A percentile compares a stretch with the other conserved stretches of the same genome.
phyloP scores from a whole-genome alignment of 2,888 invertebrate species.

The Phania funesta region DNA sequence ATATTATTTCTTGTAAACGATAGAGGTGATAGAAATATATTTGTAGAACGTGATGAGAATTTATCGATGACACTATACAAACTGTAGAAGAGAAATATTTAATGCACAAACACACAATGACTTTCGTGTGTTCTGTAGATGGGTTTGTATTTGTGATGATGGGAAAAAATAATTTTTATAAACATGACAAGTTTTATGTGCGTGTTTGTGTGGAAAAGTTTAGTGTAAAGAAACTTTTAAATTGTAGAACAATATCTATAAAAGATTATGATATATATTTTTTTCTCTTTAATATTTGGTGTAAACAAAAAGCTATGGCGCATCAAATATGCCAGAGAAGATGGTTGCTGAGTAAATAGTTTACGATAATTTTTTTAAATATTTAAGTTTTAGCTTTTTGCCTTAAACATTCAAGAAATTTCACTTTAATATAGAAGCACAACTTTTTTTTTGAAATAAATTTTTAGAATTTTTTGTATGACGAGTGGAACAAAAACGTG shows the following conservation, averaged over 20 bases:
- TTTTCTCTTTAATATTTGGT: slow-evolving; percentile 8
- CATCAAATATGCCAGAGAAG: not conserved
- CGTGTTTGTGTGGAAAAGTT: not conserved
- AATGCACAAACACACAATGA: slow-evolving; percentile 26
- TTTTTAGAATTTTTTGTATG: no score
- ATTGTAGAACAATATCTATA: slow-evolving; percentile 59
- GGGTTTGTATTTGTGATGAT: slow-evolving; percentile 16
- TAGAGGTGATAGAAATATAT: slow-evolving; percentile 77
- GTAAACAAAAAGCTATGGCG: not conserved
- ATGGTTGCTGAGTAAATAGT: slow-evolving; percentile 1
- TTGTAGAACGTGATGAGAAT: slow-evolving; percentile 79
- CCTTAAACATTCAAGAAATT: no score
- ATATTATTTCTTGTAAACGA: slow-evolving; percentile 54
- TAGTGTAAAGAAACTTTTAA: slow-evolving; percentile 46
- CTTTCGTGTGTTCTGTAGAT: slow-evolving; percentile 2
- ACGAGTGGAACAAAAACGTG: no score
- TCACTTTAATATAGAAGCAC: no score
- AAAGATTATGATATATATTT: slow-evolving; percentile 56
- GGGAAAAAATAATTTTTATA: slow-evolving; percentile 21
- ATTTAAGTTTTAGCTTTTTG: not conserved
- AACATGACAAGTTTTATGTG: slow-evolving; percentile 50
- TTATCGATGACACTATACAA: slow-evolving; percentile 71
- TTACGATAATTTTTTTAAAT: not conserved
- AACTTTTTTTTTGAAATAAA: no score
- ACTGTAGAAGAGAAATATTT: slow-evolving; percentile 5